A percentile compares a stretch with the other conserved stretches of the same genome.
phyloP scores from a whole-genome alignment of 2,113 vertebrate genomes.

The Neogobius melanostomus region DNA sequence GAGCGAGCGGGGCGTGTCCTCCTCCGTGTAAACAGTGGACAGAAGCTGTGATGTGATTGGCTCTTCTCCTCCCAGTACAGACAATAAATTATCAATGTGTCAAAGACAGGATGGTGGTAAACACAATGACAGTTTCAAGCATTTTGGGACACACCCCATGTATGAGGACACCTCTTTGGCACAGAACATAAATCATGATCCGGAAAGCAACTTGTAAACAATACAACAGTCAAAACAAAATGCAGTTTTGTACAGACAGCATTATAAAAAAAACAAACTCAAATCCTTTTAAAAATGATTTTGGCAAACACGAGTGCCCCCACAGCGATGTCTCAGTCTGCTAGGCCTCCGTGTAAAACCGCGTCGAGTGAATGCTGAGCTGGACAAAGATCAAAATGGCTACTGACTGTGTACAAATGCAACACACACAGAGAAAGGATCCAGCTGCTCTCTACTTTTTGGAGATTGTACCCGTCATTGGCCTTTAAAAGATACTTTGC shows the following conservation, averaged over 20 bases:
- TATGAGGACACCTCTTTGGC: conserved; percentile 76
- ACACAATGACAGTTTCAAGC: conserved; percentile 43
- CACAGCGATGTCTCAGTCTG: conserved; percentile 69
- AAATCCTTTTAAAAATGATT: conserved; percentile 37
- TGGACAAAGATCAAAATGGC: conserved; percentile 1
- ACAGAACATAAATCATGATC: conserved; percentile 65
- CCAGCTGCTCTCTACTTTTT: neutral
- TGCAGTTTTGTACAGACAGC: conserved; percentile 38
- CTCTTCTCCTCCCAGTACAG: conserved; percentile 23
- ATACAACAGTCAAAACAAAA: conserved; percentile 48
- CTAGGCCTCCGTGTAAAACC: conserved; percentile 72
- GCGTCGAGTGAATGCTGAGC: conserved; percentile 43
- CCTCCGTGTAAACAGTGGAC: conserved; percentile 63
- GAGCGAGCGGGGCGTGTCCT: conserved; percentile 43
- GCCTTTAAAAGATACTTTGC: neutral
- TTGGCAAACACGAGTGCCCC: conserved; percentile 64
- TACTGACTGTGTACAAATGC: neutral
- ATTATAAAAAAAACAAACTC: conserved; percentile 26
- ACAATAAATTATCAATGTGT: conserved; percentile 49
- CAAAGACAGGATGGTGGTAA: conserved; percentile 34
- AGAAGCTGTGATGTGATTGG: conserved; percentile 50
- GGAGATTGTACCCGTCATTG: neutral
- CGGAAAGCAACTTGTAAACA: conserved; percentile 53
- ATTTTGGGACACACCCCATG: conserved; percentile 45
- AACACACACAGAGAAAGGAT: neutral